Evolutionary conservation across 2,888 invertebrate species (phyloP).

Genomic region (Loripinus fragilis): DNA sequence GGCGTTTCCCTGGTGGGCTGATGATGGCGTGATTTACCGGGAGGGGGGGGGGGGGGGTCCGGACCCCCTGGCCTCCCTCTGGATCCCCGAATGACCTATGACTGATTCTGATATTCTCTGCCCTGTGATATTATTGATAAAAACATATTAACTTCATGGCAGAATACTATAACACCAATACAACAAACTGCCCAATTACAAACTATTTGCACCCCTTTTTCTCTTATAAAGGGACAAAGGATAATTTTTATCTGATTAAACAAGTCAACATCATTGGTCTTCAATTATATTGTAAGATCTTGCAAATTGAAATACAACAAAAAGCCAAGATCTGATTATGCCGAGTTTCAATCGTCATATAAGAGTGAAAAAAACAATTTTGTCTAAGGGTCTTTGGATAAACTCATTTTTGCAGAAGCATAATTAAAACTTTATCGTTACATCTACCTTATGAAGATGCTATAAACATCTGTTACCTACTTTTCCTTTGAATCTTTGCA

Average conservation of each 20-base stretch:
- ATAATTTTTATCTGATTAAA: conserved; percentile 10
- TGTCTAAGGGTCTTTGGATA: not conserved
- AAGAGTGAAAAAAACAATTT: not conserved
- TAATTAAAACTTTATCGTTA: not conserved
- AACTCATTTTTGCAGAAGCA: not conserved
- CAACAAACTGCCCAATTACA: not conserved
- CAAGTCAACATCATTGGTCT: not conserved
- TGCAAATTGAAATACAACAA: conserved; percentile 7
- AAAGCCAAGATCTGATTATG: not conserved
- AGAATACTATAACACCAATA: no score
- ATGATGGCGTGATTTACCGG: no score
- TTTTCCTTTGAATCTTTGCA: no score
- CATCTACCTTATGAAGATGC: no score
- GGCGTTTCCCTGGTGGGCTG: no score
- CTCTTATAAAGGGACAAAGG: not conserved
- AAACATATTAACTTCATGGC: no score
- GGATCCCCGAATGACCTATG: no score
- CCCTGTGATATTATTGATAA: no score
- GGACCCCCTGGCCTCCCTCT: no score
- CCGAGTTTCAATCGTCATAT: not conserved
- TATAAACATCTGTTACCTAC: no score
- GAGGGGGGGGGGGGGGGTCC: no score
- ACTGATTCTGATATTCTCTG: no score
- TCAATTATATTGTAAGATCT: conserved; percentile 3
- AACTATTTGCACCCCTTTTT: not conserved